phyloP scores from a whole-genome alignment of 2,888 invertebrate genomes.

The Vesta saturnalis region DNA sequence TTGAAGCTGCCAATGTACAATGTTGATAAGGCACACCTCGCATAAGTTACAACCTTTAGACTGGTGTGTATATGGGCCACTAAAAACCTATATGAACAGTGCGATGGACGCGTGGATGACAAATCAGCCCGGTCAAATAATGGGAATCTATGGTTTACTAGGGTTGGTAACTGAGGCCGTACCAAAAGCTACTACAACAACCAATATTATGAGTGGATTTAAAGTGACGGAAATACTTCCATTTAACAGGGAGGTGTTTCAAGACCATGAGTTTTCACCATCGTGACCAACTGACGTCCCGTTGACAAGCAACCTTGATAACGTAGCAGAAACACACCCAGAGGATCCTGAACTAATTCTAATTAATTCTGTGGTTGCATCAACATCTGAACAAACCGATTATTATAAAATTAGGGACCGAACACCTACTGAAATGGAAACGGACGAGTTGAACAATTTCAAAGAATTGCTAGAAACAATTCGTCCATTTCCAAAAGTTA shows the following conservation, averaged over 20 bases:
- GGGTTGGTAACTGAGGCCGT: neutral
- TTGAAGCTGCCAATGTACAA: too few species aligned
- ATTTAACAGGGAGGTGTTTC: neutral
- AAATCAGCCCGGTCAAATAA: neutral
- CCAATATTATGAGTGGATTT: neutral
- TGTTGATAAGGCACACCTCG: neutral
- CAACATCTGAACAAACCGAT: too few species aligned
- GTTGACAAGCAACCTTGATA: too few species aligned
- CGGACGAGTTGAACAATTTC: neutral
- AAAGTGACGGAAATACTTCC: too few species aligned
- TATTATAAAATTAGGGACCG: too few species aligned
- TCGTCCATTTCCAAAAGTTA: constrained; percentile 1
- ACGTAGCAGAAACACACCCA: neutral
- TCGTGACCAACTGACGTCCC: neutral
- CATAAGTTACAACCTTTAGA: constrained; percentile 2
- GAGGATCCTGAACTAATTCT: neutral
- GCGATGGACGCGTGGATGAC: neutral
- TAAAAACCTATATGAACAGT: neutral
- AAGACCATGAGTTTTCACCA: neutral
- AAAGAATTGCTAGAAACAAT: neutral
- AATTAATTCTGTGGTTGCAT: too few species aligned
- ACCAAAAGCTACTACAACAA: neutral
- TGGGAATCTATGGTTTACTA: too few species aligned
- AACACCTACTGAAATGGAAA: neutral
- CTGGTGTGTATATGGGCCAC: neutral